Evolutionary conservation across 1,140 invertebrate species (phyloP).

Genomic region (Lordiphosa mommai): DNA sequence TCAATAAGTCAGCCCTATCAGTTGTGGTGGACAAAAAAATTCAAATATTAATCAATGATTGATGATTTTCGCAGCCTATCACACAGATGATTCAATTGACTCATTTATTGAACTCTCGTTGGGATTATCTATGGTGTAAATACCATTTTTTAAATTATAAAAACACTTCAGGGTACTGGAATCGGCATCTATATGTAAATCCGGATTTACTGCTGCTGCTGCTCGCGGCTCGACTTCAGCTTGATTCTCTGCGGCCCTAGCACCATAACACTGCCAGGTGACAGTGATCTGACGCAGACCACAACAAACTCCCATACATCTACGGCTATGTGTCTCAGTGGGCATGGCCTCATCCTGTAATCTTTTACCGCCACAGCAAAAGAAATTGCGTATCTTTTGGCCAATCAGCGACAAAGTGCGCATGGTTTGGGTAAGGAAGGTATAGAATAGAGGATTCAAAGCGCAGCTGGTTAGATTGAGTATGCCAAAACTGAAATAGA

Average conservation of each 20-base stretch:
- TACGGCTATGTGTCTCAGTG: slow-evolving; percentile 3
- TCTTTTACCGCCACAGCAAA: slow-evolving; percentile 19
- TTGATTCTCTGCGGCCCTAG: not conserved
- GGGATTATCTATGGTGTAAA: slow-evolving; percentile 31
- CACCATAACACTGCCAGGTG: slow-evolving; percentile 41
- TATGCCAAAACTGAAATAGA: slow-evolving; percentile 80
- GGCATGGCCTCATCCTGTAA: slow-evolving; percentile 36
- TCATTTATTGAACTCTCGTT: slow-evolving; percentile 27
- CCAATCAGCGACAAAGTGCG: slow-evolving; percentile 38
- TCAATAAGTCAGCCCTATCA: no score
- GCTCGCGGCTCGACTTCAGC: not conserved
- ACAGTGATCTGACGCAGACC: slow-evolving; percentile 35
- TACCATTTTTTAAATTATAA: slow-evolving; percentile 14
- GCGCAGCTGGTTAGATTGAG: slow-evolving; percentile 81
- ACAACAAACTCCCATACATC: slow-evolving; percentile 28
- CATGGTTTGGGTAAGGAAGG: slow-evolving; percentile 81
- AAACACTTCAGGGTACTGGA: slow-evolving; percentile 13
- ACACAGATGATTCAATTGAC: slow-evolving; percentile 44
- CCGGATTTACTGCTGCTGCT: not conserved
- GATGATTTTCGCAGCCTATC: slow-evolving; percentile 30
- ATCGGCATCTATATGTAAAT: not conserved
- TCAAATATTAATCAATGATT: no score
- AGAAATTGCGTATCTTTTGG: slow-evolving; percentile 1
- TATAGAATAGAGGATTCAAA: slow-evolving; percentile 82
- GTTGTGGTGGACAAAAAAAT: no score